Evolutionary conservation across 2,113 vertebrate genomes (phyloP), one percentile per base, ranked within the genome.

Genomic region (Datnioides undecimradiatus): DNA sequence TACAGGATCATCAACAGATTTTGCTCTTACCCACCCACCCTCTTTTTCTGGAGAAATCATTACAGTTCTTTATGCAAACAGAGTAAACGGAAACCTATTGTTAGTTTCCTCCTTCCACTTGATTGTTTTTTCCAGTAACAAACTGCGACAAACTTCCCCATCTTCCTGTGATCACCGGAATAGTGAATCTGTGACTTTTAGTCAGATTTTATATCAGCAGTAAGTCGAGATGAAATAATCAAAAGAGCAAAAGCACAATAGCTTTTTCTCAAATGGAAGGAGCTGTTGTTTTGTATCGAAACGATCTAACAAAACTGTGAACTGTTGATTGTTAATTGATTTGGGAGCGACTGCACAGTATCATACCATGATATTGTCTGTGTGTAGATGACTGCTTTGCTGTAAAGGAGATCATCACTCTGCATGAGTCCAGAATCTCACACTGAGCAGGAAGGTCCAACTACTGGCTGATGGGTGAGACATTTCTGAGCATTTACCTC

Each of bases 1-100:
- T 25, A 36, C 25, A 45, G 46, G n/a, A 63, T 14, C 11, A 5
- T 62, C 45, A 31, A 5, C 33, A 66, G 62, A 27, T 76, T 49
- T 25, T 7, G 5, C 21, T 57, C 11, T 49, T 36, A 14, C 1
- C 6, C 9, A 14, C 1, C 6, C 9, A 8, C 13, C 1, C 0
- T 34, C 41, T 48, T 46, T 41, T 45, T 10, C 8, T 36, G 11
- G 9, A 16, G 8, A 40, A 6, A n/a, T 14, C n/a, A n/a, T 27
- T 33, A 57, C 34, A 69, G n/a, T 65, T 72, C 52, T 60, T 9
- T 34, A 34, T 27, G 68, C n/a, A 76, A 79, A 83, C 63, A 66
- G 16, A 72, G 65, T 49, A 74, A 69, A 82, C 43, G 73, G 73
- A 49, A 65, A 66, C 58, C 65, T 19, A 34, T 49, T 75, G 60